These are phyloP conservation scores for Phthorimaea operculella DNA, from an alignment of 1,140 invertebrate genomes.

Conservation along the genomic window DNA sequence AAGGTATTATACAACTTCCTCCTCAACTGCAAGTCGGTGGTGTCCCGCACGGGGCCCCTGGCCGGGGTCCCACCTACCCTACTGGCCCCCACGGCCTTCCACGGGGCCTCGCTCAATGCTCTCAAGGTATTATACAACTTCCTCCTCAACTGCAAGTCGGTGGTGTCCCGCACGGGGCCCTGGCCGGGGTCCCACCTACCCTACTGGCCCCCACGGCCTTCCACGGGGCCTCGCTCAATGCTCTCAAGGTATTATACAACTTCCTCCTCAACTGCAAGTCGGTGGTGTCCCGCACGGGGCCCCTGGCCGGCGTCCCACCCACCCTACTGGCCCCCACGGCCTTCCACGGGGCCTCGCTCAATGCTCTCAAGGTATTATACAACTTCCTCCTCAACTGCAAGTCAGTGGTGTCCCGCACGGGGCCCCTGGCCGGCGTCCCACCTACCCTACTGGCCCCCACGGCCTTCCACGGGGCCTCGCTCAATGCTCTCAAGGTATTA, in stretches of 20 bases:
- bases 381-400: slow-evolving; percentile 93
- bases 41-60: slow-evolving; percentile 77
- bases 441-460: slow-evolving; percentile 90
- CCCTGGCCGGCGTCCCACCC: slow-evolving; percentile 88
- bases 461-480: slow-evolving; percentile 86
- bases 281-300: slow-evolving; percentile 77
- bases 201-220: slow-evolving; percentile 90
- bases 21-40: slow-evolving; percentile 85
- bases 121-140: slow-evolving; percentile 75
- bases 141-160: slow-evolving; percentile 87
- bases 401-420: slow-evolving; percentile 77
- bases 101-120: slow-evolving; percentile 80
- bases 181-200: slow-evolving; percentile 92
- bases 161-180: slow-evolving; percentile 76
- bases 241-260: slow-evolving; percentile 69
- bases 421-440: slow-evolving; percentile 87
- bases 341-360: slow-evolving; percentile 87
- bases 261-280: slow-evolving; percentile 91
- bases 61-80: slow-evolving; percentile 93
- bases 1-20: slow-evolving; percentile 78
- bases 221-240: slow-evolving; percentile 81
- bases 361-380: slow-evolving; percentile 43
- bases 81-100: slow-evolving; percentile 88
- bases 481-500: slow-evolving; percentile 67
- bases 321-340: slow-evolving; percentile 89